phyloP scores from a whole-genome alignment of 2,113 vertebrate species.

The Macaca fascicularis region DNA sequence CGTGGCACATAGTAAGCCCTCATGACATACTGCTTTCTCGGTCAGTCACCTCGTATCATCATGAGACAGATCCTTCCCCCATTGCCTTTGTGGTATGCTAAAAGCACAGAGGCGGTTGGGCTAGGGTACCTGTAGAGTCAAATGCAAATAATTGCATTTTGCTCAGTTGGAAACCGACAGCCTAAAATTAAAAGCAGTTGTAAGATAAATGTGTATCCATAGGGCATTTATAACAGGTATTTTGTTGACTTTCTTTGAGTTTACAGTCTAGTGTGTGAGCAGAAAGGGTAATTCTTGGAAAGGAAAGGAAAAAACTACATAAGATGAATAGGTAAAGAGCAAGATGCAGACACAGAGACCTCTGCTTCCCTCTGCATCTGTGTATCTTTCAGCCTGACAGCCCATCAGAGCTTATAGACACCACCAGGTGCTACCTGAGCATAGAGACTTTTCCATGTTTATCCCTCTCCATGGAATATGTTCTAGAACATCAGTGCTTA shows the following conservation, averaged over 20 bases:
- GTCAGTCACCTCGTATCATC: neutral
- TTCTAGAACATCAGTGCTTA: neutral
- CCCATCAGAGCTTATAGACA: neutral
- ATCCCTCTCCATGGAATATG: too few relatives aligned
- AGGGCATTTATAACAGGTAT: neutral
- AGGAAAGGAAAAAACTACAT: neutral
- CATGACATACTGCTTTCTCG: neutral
- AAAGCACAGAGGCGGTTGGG: neutral
- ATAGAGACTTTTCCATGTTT: neutral
- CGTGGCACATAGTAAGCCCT: neutral
- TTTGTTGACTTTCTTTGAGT: neutral
- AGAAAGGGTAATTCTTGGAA: neutral
- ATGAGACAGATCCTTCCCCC: neutral
- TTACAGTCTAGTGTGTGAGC: neutral
- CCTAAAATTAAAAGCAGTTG: neutral
- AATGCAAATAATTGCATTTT: neutral
- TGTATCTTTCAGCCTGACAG: neutral
- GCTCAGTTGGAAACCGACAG: neutral
- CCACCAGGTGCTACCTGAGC: accelerated
- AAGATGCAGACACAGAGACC: neutral
- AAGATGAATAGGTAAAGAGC: neutral
- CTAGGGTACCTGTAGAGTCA: neutral
- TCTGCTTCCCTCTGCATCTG: neutral
- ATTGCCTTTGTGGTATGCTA: neutral
- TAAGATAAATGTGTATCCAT: neutral